Conservation (phyloP, 1,140 invertebrate genomes). For the Nasonia vitripennis region DNA sequence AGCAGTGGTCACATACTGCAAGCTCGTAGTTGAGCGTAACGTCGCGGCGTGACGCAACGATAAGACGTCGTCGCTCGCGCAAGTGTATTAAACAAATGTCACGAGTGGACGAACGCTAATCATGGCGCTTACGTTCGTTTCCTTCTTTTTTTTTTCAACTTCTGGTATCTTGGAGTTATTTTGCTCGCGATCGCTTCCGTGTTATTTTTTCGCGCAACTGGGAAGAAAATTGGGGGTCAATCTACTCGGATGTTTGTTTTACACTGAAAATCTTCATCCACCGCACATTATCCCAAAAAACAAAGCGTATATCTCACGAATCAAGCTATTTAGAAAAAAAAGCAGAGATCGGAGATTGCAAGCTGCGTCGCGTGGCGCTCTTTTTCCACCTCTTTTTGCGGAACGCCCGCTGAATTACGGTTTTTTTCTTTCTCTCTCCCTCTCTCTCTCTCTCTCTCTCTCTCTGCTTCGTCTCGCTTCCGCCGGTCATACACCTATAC, state of each 20-base stretch:
- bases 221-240: not conserved
- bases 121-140: not conserved
- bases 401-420: slow-evolving; percentile 30
- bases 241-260: not conserved
- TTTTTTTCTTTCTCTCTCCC: not conserved
- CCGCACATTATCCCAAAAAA: not conserved
- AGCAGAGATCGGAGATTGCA: not conserved
- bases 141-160: not conserved
- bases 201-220: slow-evolving; percentile 6
- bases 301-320: not conserved
- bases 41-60: slow-evolving; percentile 2
- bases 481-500: slow-evolving; percentile 36
- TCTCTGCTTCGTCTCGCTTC: slow-evolving; percentile 7
- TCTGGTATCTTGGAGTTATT: no score
- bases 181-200: not conserved
- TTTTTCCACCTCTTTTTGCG: slow-evolving; percentile 15
- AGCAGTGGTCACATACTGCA: not conserved
- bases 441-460: not conserved
- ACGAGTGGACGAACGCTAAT: slow-evolving; percentile 4
- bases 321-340: not conserved
- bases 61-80: not conserved
- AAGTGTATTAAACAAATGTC: not conserved
- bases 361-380: not conserved
- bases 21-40: slow-evolving; percentile 17
- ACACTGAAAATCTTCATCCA: not conserved